A percentile compares a stretch with the other conserved stretches of the same genome.
These are phyloP conservation scores for Helarctos malayanus DNA, from an alignment of 2,797 vertebrate genomes.

Conservation along the genomic window DNA sequence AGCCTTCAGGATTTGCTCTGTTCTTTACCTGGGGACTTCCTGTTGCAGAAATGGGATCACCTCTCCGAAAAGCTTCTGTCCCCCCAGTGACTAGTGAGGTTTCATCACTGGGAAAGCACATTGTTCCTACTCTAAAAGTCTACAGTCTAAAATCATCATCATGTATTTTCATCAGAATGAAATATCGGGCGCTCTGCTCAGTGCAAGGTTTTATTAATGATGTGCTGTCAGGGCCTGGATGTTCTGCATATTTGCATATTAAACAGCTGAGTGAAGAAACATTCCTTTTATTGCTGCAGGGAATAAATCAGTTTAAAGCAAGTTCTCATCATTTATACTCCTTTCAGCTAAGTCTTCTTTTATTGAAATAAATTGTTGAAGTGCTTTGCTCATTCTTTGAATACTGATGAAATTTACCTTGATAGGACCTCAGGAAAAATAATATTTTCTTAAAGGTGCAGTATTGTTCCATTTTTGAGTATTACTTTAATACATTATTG, in stretches of 20 bases:
- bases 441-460: conserved; percentile 92
- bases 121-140: conserved; percentile 96
- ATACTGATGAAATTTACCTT: conserved; percentile 95
- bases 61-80: conserved; percentile 76
- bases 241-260: conserved; percentile 99
- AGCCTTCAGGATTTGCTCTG: not conserved
- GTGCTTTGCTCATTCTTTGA: conserved; percentile 95
- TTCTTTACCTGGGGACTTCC: conserved; percentile 67
- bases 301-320: conserved; percentile 99
- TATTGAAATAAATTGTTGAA: conserved; percentile 97
- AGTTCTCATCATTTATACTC: conserved; percentile 99
- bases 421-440: conserved; percentile 91
- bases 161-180: conserved; percentile 99
- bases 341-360: conserved; percentile 97
- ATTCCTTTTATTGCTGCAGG: conserved; percentile 99
- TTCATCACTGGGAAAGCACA: conserved; percentile 89
- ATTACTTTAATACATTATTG: conserved; percentile 83
- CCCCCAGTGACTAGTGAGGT: conserved; percentile 83
- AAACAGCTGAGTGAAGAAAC: conserved; percentile 99
- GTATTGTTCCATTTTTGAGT: conserved; percentile 84
- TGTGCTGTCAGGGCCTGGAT: conserved; percentile 98
- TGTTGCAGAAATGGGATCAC: conserved; percentile 74
- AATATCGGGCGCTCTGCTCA: conserved; percentile 98
- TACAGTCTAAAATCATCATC: conserved; percentile 99
- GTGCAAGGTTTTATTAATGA: conserved; percentile 99